phyloP scores from a whole-genome alignment of 2,888 invertebrate species.

The Archips crataeganus region DNA sequence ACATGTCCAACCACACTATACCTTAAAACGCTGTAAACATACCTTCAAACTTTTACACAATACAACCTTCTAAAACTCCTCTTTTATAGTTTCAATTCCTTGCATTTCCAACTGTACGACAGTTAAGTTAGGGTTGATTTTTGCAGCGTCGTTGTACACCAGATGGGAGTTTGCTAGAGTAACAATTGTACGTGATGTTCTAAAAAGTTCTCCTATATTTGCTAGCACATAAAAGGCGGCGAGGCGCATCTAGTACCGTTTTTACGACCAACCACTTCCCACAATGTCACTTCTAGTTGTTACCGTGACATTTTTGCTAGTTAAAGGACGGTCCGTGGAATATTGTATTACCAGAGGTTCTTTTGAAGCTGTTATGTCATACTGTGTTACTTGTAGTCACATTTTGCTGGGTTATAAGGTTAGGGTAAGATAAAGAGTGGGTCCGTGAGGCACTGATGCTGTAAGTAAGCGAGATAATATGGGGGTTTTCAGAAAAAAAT shows the following conservation, averaged over 20 bases:
- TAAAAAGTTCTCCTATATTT: constrained; percentile 40
- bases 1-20: constrained; percentile 7
- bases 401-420: constrained; percentile 3
- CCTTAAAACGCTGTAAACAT: constrained; percentile 20
- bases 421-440: not conserved
- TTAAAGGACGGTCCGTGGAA: constrained; percentile 38
- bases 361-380: constrained; percentile 4
- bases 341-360: constrained; percentile 35
- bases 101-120: not conserved
- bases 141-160: not conserved
- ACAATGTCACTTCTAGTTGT: constrained; percentile 40
- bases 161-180: constrained; percentile 6
- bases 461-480: not conserved
- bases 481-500: too few relatives aligned
- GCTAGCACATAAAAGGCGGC: constrained; percentile 38
- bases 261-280: constrained; percentile 42
- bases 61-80: not conserved
- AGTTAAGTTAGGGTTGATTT: not conserved
- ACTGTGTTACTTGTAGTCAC: constrained; percentile 7
- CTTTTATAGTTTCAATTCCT: not conserved
- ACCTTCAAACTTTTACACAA: constrained; percentile 23
- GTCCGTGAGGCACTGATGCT: not conserved
- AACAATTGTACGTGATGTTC: constrained; percentile 5
- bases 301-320: constrained; percentile 34
- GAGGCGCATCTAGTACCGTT: constrained; percentile 35